Conservation (phyloP, 1,140 invertebrate species). For the Polypedilum pembai region DNA sequence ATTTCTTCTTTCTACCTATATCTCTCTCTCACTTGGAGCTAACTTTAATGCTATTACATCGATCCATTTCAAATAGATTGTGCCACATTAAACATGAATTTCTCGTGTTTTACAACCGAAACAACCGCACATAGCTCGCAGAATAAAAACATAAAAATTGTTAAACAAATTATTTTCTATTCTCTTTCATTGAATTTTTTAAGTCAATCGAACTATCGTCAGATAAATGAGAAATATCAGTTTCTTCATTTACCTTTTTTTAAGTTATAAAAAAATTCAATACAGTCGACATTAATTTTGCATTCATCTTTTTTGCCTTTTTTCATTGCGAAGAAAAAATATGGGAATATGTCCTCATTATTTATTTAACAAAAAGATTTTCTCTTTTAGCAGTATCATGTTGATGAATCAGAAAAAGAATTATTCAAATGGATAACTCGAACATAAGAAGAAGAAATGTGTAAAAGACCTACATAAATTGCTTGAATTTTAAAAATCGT, state of each 20-base stretch:
- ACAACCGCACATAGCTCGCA: not conserved
- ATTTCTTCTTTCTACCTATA: not conserved
- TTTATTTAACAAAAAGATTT: slow-evolving; percentile 21
- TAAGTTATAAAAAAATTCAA: no score
- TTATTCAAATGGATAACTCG: slow-evolving; percentile 9
- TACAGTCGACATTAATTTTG: no score
- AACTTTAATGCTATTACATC: not conserved
- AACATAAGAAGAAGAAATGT: not conserved
- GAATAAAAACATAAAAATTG: not conserved
- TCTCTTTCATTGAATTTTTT: not conserved
- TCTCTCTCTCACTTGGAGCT: not conserved
- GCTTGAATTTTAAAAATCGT: no score
- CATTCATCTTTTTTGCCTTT: not conserved
- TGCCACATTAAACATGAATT: slow-evolving; percentile 18
- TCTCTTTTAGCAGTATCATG: not conserved
- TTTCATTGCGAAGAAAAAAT: not conserved
- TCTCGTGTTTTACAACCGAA: slow-evolving; percentile 5
- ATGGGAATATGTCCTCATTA: slow-evolving; percentile 5
- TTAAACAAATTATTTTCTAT: not conserved
- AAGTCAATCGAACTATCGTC: not conserved
- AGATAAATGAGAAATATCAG: not conserved
- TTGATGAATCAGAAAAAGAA: slow-evolving; percentile 1
- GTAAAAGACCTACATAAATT: not conserved
- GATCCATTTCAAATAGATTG: slow-evolving; percentile 18
- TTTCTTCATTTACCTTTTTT: not conserved